Base-by-base conservation (phyloP, 2,113 vertebrate species). In the Heterochromis multidens region DNA sequence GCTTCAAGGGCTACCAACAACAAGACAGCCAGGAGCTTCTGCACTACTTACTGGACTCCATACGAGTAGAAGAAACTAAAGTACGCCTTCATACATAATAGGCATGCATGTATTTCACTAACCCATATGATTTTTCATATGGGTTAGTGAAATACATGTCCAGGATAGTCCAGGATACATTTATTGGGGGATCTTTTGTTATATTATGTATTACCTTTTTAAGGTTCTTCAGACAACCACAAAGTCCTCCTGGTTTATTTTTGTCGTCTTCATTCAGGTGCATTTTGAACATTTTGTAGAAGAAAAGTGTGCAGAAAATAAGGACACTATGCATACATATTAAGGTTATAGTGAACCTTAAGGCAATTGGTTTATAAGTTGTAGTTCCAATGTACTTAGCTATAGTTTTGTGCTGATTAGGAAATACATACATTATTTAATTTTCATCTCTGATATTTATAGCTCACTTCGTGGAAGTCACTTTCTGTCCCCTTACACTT, bases 21-120 rank as follows among this genome's bases (percentile, higher is more conserved):
- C 99, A 99, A 90, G 99, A 99, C 95, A 99, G 98, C 91, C 98
- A 99, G 92, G 98, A 99, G 89, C 97, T 99, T 61, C 96, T 99
- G 80, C 98, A 99, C 88, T 99, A 98, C 92, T 92, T 99, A 79
- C 91, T 99, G 92, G 98, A 99, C 95, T 97, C 98, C 9, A 97
- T 99, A 92, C 96, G 98, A 89, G 97, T 97, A 81, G 98, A 99
- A 92, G 99, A 99, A 95, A 99, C 97, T 82, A 99, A 99, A 96
- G 99, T 99, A 92, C 95, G 27, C 58, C 37, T 58, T 60, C 13
- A 76, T 16, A 43, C 35, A 60, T 29, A 33, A 62, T 56, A 33
- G 21, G 33, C 33, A 58, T 37, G 23, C 7, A 17, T 49, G 6
- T 31, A 33, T 63, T 62, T 35, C 12, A 67, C 19, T 27, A 54